Base-by-base conservation (phyloP, 2,888 invertebrate species). In the Polylopha cassiicola region DNA sequence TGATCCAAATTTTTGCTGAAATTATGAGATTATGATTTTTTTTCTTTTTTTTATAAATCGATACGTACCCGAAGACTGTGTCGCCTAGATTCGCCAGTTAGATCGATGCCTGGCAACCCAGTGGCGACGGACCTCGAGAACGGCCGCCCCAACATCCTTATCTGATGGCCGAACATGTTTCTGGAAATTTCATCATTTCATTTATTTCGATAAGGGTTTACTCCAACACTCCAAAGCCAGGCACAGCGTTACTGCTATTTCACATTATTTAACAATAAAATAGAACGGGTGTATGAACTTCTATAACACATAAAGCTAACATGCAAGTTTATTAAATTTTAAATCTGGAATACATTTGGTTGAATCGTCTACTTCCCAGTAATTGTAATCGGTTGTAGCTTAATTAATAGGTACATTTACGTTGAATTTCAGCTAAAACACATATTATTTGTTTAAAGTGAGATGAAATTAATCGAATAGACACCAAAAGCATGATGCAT, bases 81-180 rank as follows among this genome's bases (percentile, higher is more conserved):
- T 58, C 88, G 76, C 50, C 88, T 78, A 8, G 87, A 85, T 50
- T 88, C 88, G 20, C 74, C 79, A 48, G 66, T 86, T 23, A 84
- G 69, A 60, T 81, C 82, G 33, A 87, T 87, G 30, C 86, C 86
- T 8, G 86, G 84, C 47, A 88, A 73, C 14, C 89, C 87, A 45
- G 88, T 89, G 15, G 89, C 89, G 39, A 89, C 89, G 24, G 89
- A 89, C 58, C 89, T 86, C 44, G 89, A 89, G 65, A 89, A 90
- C 31, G 89, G 89, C 57, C 90, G 79, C 53, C 90, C 90, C 67
- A 90, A 78, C 74, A 89, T 89, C 50, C 89, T 87, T 65, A 89
- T 89, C 68, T 89, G 88, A 48, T 88, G 87, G 45, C 89, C 86
- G 62, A 89, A 88, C 78, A 89, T 89, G 59, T 89, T 87, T 68